phyloP scores from a whole-genome alignment of 2,797 vertebrate species.

The Iguana delicatissima region DNA sequence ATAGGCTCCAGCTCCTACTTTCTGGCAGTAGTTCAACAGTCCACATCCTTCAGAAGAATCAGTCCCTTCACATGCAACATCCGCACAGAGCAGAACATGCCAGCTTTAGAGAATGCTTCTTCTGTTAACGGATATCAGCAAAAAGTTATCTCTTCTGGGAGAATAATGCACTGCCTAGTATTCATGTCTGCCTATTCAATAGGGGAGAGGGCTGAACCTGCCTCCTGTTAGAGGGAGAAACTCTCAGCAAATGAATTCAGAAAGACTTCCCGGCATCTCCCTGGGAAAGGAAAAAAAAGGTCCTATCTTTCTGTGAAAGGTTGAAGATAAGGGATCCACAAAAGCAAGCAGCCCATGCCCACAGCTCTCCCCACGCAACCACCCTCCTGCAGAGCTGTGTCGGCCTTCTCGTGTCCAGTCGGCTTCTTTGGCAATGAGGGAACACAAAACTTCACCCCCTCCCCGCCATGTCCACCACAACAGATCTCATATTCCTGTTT shows the following conservation, averaged over 20 bases:
- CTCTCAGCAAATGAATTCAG: not conserved
- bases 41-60: too few relatives aligned
- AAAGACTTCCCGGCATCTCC: too few relatives aligned
- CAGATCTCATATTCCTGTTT: not conserved
- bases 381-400: not conserved
- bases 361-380: not conserved
- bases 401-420: too few relatives aligned
- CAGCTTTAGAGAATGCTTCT: not conserved
- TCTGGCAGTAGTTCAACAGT: not conserved
- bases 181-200: not conserved
- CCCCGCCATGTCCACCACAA: too few relatives aligned
- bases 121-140: not conserved
- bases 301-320: too few relatives aligned
- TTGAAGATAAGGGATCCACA: not conserved
- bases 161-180: not conserved
- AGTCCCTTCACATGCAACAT: not conserved
- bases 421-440: not conserved
- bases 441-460: too few relatives aligned
- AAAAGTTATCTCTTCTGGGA: not conserved
- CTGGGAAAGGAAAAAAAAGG: not conserved
- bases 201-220: not conserved
- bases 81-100: not conserved
- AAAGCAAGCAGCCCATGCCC: too few relatives aligned
- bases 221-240: not conserved
- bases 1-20: not conserved